A percentile compares a stretch with the other conserved stretches of the same genome.
phyloP scores from a whole-genome alignment of 2,113 vertebrate species.

The Leptodactylus fuscus region DNA sequence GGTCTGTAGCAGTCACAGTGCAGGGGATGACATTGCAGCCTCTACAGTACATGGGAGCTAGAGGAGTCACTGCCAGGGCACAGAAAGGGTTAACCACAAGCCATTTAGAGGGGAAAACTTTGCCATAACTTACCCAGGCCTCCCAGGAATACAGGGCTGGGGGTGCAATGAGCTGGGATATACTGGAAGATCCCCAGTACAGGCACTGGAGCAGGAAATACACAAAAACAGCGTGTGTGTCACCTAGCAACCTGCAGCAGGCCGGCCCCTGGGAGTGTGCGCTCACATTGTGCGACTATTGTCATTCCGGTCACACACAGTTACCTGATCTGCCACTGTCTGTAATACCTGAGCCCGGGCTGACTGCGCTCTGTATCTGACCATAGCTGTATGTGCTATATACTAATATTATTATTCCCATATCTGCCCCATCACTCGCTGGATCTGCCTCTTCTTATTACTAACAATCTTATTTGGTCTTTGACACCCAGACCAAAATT shows the following conservation, averaged over 20 bases:
- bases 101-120: background rate
- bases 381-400: too few relatives aligned
- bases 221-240: conserved; percentile 20
- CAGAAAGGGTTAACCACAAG: too few relatives aligned
- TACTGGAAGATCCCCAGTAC: background rate
- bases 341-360: background rate
- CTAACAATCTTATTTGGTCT: too few relatives aligned
- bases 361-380: background rate
- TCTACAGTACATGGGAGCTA: too few relatives aligned
- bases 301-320: conserved; percentile 40
- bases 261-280: background rate
- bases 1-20: too few relatives aligned
- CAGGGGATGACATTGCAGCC: too few relatives aligned
- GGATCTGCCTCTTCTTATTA: too few relatives aligned
- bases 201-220: conserved; percentile 42
- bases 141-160: background rate
- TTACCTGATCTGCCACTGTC: conserved; percentile 15
- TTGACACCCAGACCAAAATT: too few relatives aligned
- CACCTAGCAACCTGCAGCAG: conserved; percentile 34
- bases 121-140: background rate
- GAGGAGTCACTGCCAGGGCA: too few relatives aligned
- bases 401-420: too few relatives aligned
- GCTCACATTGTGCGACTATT: background rate
- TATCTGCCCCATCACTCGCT: too few relatives aligned
- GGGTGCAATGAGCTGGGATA: background rate